Evolutionary conservation across 1,140 invertebrate genomes (phyloP).

Genomic region (Ladona fulva): DNA sequence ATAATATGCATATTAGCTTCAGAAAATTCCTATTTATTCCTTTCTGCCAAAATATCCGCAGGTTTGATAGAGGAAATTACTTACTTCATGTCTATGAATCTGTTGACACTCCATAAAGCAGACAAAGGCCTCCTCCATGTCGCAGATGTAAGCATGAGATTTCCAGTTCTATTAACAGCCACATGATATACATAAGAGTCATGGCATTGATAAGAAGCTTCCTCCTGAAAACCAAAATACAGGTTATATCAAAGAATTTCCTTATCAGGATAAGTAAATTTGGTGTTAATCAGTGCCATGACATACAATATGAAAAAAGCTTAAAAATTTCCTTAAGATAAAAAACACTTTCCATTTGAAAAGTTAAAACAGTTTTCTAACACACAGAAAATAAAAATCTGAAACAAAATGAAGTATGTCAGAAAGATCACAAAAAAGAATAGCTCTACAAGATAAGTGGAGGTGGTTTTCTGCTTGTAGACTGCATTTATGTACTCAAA

Average conservation of each 20-base stretch:
- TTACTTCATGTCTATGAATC: conserved; percentile 59
- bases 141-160: conserved; percentile 75
- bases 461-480: too few species aligned
- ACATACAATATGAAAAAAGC: too few species aligned
- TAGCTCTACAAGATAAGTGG: too few species aligned
- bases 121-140: conserved; percentile 74
- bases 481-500: too few species aligned
- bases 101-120: conserved; percentile 70
- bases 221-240: conserved; percentile 43
- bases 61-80: conserved; percentile 28
- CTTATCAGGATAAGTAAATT: neutral
- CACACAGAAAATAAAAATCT: too few species aligned
- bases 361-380: too few species aligned
- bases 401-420: too few species aligned
- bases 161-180: conserved; percentile 60
- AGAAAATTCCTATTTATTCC: neutral
- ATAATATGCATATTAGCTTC: too few species aligned
- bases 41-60: conserved; percentile 13
- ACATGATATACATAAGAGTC: conserved; percentile 74
- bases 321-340: too few species aligned
- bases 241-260: too few species aligned
- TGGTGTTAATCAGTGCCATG: neutral
- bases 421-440: too few species aligned
- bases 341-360: too few species aligned
- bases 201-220: conserved; percentile 68